Percentiles rank a stretch among this genome's conserved stretches.
These are phyloP conservation scores for Charaxes varanes DNA, from an alignment of 1,140 invertebrate species.

Conservation along the genomic window DNA sequence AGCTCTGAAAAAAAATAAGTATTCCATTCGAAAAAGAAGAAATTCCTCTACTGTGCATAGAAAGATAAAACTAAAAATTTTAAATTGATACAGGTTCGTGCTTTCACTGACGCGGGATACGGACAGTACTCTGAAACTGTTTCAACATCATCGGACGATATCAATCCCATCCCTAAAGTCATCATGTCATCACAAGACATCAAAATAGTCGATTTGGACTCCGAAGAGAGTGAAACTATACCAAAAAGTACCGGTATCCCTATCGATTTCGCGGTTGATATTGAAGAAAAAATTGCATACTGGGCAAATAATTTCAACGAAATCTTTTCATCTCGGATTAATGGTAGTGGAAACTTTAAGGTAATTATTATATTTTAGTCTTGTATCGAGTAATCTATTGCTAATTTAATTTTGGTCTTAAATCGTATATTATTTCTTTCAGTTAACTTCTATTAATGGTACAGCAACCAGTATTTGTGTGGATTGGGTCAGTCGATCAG, in stretches of 20 bases:
- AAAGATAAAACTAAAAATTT: no score
- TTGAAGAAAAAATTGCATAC: conserved; percentile 83
- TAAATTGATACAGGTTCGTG: conserved; percentile 78
- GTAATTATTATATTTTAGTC: conserved; percentile 25
- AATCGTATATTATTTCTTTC: conserved; percentile 9
- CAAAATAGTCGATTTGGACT: conserved; percentile 83
- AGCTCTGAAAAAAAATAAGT: no score
- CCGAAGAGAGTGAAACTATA: conserved; percentile 74
- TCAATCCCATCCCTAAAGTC: conserved; percentile 85
- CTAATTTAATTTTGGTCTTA: not conserved
- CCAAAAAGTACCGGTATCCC: conserved; percentile 77
- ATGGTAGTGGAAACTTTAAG: conserved; percentile 68
- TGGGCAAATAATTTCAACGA: conserved; percentile 90
- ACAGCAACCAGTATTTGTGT: conserved; percentile 81
- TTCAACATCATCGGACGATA: conserved; percentile 76
- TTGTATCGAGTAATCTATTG: not conserved
- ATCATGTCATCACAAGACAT: conserved; percentile 84
- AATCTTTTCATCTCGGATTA: conserved; percentile 79
- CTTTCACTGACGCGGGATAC: conserved; percentile 83
- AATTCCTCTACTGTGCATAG: no score
- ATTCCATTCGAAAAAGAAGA: no score
- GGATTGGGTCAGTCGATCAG: conserved; percentile 88
- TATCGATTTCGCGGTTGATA: conserved; percentile 77
- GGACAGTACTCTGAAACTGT: conserved; percentile 80
- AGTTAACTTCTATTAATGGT: conserved; percentile 76